Conservation (phyloP, 92 coral and sea anemone genomes). For the Pocillopora meandrina region DNA sequence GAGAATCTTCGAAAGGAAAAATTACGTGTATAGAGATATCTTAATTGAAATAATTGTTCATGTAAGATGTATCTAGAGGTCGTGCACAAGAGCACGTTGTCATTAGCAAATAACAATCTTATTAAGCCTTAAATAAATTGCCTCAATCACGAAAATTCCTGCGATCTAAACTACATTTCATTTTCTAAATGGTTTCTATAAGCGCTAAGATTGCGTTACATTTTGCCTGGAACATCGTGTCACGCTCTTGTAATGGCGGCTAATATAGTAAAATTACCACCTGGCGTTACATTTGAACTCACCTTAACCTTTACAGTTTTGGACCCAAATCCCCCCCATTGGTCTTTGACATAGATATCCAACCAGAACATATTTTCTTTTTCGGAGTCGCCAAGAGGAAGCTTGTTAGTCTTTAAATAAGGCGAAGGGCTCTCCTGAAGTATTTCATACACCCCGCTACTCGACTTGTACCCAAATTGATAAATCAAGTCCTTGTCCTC, state of each 20-base stretch:
- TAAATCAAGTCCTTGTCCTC: conserved; percentile 66
- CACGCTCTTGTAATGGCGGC: too few relatives aligned
- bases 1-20: conserved; percentile 4
- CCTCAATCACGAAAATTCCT: too few relatives aligned
- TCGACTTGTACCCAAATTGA: conserved; percentile 69
- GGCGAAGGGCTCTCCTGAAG: conserved; percentile 52
- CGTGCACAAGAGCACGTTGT: too few relatives aligned
- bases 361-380: conserved; percentile 56
- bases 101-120: too few relatives aligned
- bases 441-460: conserved; percentile 54
- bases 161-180: too few relatives aligned
- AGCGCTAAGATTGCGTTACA: too few relatives aligned
- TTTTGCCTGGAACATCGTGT: too few relatives aligned
- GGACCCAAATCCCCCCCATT: conserved; percentile 59
- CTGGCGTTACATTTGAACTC: neutral
- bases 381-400: conserved; percentile 70
- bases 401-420: conserved; percentile 48
- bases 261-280: too few relatives aligned
- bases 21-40: neutral
- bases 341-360: conserved; percentile 59
- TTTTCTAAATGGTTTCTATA: too few relatives aligned
- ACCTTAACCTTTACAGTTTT: conserved; percentile 69
- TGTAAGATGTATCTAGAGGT: too few relatives aligned
- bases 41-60: too few relatives aligned
- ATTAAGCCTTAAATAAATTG: too few relatives aligned